phyloP scores from a whole-genome alignment of 2,888 invertebrate genomes.

The Ormyrus nitidulus region DNA sequence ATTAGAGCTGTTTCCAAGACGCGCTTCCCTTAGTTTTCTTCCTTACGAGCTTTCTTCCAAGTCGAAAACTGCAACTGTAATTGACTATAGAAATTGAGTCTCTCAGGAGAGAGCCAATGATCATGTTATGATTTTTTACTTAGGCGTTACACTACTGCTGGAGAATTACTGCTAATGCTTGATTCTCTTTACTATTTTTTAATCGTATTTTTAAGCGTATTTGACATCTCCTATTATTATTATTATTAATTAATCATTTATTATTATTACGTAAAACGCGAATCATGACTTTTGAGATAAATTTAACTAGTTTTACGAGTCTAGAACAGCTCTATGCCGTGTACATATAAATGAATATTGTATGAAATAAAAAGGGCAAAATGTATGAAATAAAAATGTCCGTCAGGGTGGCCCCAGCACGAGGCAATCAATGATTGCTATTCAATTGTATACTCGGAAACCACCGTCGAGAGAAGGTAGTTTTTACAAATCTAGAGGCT shows the following conservation, averaged over 20 bases:
- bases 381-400: constrained; percentile 46
- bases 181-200: constrained; percentile 45
- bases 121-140: constrained; percentile 43
- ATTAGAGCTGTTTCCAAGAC: constrained; percentile 70
- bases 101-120: neutral
- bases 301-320: constrained; percentile 54
- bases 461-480: constrained; percentile 46
- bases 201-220: constrained; percentile 48
- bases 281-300: constrained; percentile 53
- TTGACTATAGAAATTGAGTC: neutral
- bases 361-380: constrained; percentile 58
- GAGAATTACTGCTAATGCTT: constrained; percentile 25
- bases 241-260: constrained; percentile 23
- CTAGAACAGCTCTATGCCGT: constrained; percentile 63
- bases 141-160: constrained; percentile 24
- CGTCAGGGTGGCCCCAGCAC: constrained; percentile 59
- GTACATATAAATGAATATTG: constrained; percentile 62
- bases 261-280: constrained; percentile 21
- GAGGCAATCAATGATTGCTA: constrained; percentile 59
- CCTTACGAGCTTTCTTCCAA: constrained; percentile 46
- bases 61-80: neutral
- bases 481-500: constrained; percentile 50
- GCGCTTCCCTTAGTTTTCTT: constrained; percentile 53
- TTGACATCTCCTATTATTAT: constrained; percentile 52
- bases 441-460: constrained; percentile 36